A percentile compares a stretch with the other conserved stretches of the same genome.
phyloP scores from a whole-genome alignment of 2,113 vertebrate genomes.

The Caloenas nicobarica region DNA sequence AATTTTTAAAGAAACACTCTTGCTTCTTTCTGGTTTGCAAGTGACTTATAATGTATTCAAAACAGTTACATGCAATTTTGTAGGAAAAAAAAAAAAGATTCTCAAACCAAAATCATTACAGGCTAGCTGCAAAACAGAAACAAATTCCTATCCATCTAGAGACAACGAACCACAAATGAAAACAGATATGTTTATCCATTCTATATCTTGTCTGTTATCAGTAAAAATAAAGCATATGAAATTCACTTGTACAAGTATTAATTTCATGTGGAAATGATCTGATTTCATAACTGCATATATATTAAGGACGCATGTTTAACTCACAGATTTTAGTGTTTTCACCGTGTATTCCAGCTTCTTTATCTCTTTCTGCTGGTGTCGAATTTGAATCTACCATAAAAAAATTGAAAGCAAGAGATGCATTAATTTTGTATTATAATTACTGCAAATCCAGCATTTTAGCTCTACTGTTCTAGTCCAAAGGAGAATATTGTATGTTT shows the following conservation, averaged over 20 bases:
- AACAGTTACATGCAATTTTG: background rate
- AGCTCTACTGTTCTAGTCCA: background rate
- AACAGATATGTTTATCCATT: background rate
- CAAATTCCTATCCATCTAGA: background rate
- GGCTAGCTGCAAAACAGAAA: background rate
- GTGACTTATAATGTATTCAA: background rate
- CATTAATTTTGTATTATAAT: background rate
- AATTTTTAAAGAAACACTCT: background rate
- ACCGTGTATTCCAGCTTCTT: constrained; percentile 64
- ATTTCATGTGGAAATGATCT: background rate
- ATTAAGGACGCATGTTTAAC: constrained; percentile 40
- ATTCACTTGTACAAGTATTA: background rate
- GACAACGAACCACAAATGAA: background rate
- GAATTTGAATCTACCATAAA: constrained; percentile 68
- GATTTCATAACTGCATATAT: background rate
- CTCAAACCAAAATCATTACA: background rate
- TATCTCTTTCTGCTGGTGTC: constrained; percentile 70
- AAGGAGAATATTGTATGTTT: background rate
- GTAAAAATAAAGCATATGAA: background rate
- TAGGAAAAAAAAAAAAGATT: background rate
- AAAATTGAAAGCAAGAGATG: background rate
- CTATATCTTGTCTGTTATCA: background rate
- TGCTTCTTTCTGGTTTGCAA: background rate
- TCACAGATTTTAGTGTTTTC: constrained; percentile 70
- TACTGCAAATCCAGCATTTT: background rate